Evolutionary conservation across 2,797 vertebrate genomes (phyloP).

Genomic region (Jordanella pulchra): DNA sequence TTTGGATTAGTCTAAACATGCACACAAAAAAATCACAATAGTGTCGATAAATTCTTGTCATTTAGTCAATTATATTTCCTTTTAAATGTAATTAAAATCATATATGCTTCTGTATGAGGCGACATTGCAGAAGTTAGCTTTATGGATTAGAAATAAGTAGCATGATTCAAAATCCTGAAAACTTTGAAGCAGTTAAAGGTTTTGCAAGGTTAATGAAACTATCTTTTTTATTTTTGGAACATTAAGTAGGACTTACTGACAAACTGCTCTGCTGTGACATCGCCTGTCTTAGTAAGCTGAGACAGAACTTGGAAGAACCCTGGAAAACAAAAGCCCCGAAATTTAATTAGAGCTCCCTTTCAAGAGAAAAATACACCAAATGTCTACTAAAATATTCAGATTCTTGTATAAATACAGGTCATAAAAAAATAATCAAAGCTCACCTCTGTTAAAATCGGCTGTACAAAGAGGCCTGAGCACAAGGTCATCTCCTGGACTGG

Average conservation of each 20-base stretch:
- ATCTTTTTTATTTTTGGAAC: neutral
- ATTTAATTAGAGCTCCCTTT: neutral
- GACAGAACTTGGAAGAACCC: slow-evolving; percentile 93
- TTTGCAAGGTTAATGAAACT: neutral
- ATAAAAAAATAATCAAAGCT: slow-evolving; percentile 1
- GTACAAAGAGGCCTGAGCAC: slow-evolving; percentile 89
- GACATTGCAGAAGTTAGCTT: neutral
- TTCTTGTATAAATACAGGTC: neutral
- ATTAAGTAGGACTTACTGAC: slow-evolving; percentile 82
- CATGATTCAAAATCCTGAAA: neutral
- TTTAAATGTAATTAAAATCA: neutral
- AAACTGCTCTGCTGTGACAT: slow-evolving; percentile 90
- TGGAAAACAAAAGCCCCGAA: slow-evolving; percentile 54
- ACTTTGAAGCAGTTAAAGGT: neutral
- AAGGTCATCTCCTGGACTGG: slow-evolving; percentile 88
- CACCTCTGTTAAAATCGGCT: slow-evolving; percentile 91
- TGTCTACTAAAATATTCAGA: too few relatives aligned
- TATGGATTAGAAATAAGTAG: neutral
- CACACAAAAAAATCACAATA: neutral
- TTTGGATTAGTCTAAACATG: neutral
- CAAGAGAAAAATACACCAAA: too few relatives aligned
- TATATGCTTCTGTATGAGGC: neutral
- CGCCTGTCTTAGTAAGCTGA: slow-evolving; percentile 89
- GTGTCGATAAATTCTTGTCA: neutral
- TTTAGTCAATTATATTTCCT: too few relatives aligned